These are phyloP conservation scores for Ictalurus punctatus DNA, from an alignment of 2,113 vertebrate genomes.

Conservation along the genomic window DNA sequence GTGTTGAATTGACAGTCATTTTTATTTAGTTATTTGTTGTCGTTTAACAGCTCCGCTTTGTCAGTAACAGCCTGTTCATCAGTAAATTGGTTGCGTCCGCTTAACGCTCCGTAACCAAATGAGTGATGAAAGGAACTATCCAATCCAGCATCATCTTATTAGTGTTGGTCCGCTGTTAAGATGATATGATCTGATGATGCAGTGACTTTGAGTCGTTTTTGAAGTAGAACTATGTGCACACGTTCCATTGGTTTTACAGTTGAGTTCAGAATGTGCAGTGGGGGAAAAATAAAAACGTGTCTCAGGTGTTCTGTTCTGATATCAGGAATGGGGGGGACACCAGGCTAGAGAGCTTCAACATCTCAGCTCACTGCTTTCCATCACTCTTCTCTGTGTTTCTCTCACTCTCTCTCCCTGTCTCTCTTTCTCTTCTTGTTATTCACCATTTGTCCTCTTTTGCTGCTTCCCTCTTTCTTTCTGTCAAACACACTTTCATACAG, in stretches of 20 bases:
- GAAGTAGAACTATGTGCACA: too few species aligned
- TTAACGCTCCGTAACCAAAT: background rate
- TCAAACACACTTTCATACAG: slow-evolving; percentile 18
- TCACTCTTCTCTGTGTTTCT: slow-evolving; percentile 11
- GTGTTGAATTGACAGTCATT: background rate
- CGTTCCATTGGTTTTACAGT: background rate
- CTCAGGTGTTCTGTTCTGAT: slow-evolving; percentile 22
- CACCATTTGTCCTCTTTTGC: background rate
- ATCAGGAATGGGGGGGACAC: slow-evolving; percentile 18
- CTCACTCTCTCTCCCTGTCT: slow-evolving; percentile 1
- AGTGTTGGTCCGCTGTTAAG: background rate
- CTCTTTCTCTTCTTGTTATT: background rate
- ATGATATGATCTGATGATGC: background rate
- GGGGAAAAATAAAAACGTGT: background rate
- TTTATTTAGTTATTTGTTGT: background rate
- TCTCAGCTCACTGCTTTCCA: background rate
- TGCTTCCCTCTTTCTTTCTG: slow-evolving; percentile 11
- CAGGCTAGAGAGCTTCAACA: slow-evolving; percentile 1
- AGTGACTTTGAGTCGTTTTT: background rate
- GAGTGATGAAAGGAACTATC: background rate
- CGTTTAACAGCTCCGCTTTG: background rate
- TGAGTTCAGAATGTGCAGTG: background rate
- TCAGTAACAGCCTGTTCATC: background rate
- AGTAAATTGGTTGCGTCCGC: background rate
- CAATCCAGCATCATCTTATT: background rate